Base-by-base conservation (phyloP, 2,113 vertebrate genomes). In the Setophaga petechia region DNA sequence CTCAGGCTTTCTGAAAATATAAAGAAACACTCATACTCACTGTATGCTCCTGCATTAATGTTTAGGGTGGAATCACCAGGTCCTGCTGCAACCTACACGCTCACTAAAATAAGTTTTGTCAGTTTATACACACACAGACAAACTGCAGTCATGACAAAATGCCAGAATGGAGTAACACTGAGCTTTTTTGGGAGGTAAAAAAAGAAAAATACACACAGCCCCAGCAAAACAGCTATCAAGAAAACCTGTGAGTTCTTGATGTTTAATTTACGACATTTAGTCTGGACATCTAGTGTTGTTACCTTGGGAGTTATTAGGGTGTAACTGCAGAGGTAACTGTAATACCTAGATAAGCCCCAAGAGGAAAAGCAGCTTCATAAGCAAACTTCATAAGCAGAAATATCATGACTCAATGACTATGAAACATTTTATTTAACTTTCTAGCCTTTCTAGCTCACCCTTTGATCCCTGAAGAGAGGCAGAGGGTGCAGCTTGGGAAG, bases 401-500 rank as follows among this genome's bases (percentile, higher is more conserved):
- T 41, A 62, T 2, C 20, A 35, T 27, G 31, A 61, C 61, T 88
- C 51, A 17, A 10, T 46, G 51, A 59, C 39, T 67, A 66, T 28
- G 33, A 47, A 87, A 21, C 25, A 76, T 43, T 76, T 66, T 5
- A 20, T 15, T 54, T 65, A n/a, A 30, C 41, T 58, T 65, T 58
- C 35, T 27, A 68, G 41, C 28, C 25, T 47, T 77, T 30, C 65
- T 22, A 44, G 37, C 35, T 52, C 22, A 12, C 31, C 1, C 1
- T 57, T 22, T 3, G 1, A 37, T 5, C 51, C 51, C 62, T 0
- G 0, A 47, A 67, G 11, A 21, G 22, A 62, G 28, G 71, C 43
- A 41, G 44, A 4, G 18, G 22, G 35, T 67, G 33, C 71, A 85
- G 43, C 15, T n/a, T 18, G 25, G 55, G 51, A 67, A 72, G 69